Conservation (phyloP, 2,797 vertebrate genomes). For the Danio kyathit region DNA sequence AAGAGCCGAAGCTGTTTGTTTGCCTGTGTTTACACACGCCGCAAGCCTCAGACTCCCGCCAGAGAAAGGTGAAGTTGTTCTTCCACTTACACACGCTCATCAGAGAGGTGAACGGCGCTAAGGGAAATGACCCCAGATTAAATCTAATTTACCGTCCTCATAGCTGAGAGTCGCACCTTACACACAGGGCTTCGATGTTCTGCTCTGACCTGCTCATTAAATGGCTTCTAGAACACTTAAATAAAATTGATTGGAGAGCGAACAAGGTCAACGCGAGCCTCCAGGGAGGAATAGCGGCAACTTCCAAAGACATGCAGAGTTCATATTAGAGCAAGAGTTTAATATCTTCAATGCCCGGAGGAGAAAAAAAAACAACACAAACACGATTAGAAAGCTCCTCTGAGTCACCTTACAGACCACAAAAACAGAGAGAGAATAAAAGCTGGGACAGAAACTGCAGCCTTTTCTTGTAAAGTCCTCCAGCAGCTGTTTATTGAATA, state of each 20-base stretch:
- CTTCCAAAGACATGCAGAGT: conserved; percentile 14
- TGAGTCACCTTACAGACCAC: conserved; percentile 28
- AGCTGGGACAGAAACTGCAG: not conserved
- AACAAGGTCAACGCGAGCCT: conserved; percentile 36
- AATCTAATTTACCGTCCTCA: conserved; percentile 43
- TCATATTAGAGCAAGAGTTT: conserved; percentile 20
- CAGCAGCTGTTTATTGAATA: conserved; percentile 39
- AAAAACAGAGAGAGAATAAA: not conserved
- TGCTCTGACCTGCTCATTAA: conserved; percentile 45
- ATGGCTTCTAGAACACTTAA: conserved; percentile 21
- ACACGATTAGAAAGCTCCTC: conserved; percentile 34
- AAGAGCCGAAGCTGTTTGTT: conserved; percentile 55
- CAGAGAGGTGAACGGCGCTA: conserved; percentile 33
- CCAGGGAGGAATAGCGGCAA: conserved; percentile 21
- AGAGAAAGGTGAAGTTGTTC: conserved; percentile 55
- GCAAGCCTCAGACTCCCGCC: conserved; percentile 51
- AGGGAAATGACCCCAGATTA: conserved; percentile 50
- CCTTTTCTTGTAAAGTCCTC: conserved; percentile 12
- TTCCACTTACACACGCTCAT: conserved; percentile 38
- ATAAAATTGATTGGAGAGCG: conserved; percentile 32
- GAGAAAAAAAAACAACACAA: conserved; percentile 10
- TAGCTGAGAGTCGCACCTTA: not conserved
- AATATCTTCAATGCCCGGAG: conserved; percentile 3
- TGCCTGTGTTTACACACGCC: conserved; percentile 57
- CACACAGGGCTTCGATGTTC: conserved; percentile 21